Base-by-base conservation (phyloP, 2,888 invertebrate genomes). In the Mystacides longicornis region DNA sequence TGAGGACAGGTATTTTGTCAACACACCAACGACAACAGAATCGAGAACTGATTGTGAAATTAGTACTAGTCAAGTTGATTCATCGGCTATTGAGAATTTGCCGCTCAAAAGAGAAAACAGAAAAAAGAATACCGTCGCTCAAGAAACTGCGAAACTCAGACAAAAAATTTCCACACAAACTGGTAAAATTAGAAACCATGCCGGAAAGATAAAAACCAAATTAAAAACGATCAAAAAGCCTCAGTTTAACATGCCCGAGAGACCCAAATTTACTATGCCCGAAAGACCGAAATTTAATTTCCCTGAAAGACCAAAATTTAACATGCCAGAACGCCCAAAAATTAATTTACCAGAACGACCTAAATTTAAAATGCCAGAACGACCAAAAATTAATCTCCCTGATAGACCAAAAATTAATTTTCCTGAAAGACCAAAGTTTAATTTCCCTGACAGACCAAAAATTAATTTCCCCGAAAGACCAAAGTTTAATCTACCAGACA, bases 161-260 rank as follows among this genome's bases (percentile, higher is more conserved):
- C 82, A 85, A 62, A 81, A 83, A 16, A 69, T 89, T 23, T 82
- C 79, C 61, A 81, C 77, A 60, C 85, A 88, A 61, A 87, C 89
- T 2, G 86, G 82, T 31, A 83, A 84, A 62, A 64, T 89, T 49
- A 82, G 81, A 63, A 78, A 74, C 37, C 86, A 88, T 67, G 87
- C 89, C 16, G 86, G 82, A 23, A 86, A 85, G 69, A 68, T 91
- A 23, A 84, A 83, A 67, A 81, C 81, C 1, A 85, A 85, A 67
- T 67, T 87, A 55, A 80, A 82, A 65, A 80, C 73, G 59, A 80
- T 83, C 4, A 81, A 83, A 66, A 75, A 80, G 62, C 78, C 81
- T 46, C 73, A 72, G 33, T 76, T 80, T 58, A 65, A 67, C n/a
- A 70, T 73, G 68, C 72, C 68, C 51, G 64, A 66, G 61, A 62